Base-by-base conservation (phyloP, 2,113 vertebrate species). In the Nesoenas mayeri region DNA sequence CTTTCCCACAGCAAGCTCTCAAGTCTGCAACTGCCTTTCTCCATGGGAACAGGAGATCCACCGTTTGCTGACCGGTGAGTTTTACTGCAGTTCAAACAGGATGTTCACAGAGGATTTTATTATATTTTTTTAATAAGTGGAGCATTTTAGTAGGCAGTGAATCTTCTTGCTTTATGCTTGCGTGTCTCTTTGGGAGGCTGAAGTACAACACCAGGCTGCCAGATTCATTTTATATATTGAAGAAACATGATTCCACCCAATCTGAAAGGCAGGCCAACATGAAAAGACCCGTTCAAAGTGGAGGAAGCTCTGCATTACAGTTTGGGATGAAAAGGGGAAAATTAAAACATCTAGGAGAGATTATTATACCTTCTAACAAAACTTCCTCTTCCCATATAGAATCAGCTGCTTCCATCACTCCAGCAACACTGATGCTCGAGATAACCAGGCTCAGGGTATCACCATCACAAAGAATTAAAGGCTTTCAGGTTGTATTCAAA, bases 21-120 rank as follows among this genome's bases (percentile, higher is more conserved):
- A 79, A 75, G 70, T 65, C 62, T 85, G 53, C 28, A 50, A 90
- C 57, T 87, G 87, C 61, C 50, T 50, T 89, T 96, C 84, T 94
- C 89, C 91, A 95, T 89, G 91, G 93, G 84, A 96, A 94, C 91
- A 88, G 66, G 62, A 91, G 89, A 96, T 85, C 70, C 81, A 94
- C 81, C 36, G 0, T 93, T 95, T 91, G 95, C 79, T 89, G 84
- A 89, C 73, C 11, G 2, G 57, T 78, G 77, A 93, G 73, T 91
- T 97, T 89, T 87, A 96, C 0, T 64, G 57, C 53, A 65, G 44
- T 10, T 87, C 57, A 94, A 95, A 87, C 44, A 69, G 53, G 24
- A 91, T 82, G 85, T 32, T 90, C 85, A 90, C 62, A 73, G 66
- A 80, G 25, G 9, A 54, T 60, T 91, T 82, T 82, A 53, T 9